These are phyloP conservation scores for Opisthocomus hoazin DNA, from an alignment of 2,113 vertebrate species.

Conservation along the genomic window DNA sequence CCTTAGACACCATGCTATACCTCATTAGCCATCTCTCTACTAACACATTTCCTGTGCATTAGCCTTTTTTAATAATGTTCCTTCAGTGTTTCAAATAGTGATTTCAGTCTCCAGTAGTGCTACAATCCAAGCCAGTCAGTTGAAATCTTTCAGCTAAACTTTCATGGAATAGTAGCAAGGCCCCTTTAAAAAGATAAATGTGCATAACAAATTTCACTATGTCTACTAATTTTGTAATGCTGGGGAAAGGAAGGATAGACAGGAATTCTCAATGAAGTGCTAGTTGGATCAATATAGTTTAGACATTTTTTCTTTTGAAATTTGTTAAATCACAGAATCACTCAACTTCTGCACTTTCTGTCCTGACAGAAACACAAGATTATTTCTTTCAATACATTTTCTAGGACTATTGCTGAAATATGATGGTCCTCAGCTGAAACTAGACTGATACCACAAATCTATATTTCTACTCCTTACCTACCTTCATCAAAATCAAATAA, in stretches of 20 bases:
- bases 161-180: neutral
- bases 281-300: neutral
- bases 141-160: neutral
- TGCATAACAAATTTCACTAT: neutral
- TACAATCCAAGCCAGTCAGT: neutral
- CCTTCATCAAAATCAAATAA: neutral
- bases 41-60: neutral
- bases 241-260: neutral
- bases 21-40: neutral
- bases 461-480: neutral
- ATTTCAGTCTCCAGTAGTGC: neutral
- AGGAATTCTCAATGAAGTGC: neutral
- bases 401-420: neutral
- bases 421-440: neutral
- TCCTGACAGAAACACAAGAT: neutral
- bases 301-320: neutral
- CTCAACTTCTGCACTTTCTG: neutral
- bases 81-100: neutral
- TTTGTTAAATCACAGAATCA: neutral
- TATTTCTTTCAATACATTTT: neutral
- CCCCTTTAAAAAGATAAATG: neutral
- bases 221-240: neutral
- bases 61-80: neutral
- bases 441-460: neutral
- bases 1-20: neutral